Evolutionary conservation across 2,888 invertebrate species (phyloP), one percentile per base, ranked within the genome.

Genomic region (Synanthedon myopaeformis): DNA sequence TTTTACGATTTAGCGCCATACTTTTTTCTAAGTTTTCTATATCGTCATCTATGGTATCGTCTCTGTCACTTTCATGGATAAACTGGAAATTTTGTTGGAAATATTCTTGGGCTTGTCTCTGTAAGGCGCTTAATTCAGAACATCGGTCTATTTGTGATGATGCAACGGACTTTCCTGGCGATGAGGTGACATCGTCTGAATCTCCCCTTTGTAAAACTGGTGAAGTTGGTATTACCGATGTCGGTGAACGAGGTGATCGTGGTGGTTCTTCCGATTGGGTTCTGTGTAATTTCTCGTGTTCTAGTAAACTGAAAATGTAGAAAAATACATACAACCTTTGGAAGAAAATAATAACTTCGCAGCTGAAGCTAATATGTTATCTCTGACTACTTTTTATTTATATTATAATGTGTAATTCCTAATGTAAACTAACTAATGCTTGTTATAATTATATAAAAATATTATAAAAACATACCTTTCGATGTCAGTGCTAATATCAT

Each of bases 261-360:
- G 93, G 93, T 4, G 94, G 94, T 74, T 94, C 95, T 76, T 95
- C 95, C 49, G 95, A 95, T 74, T 95, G 94, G 0, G 95, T 95
- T 68, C 95, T 90, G 66, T 94, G 93, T 53, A 95, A 82, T 60
- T 92, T 91, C 62, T 94, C 94, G 68, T 95, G 95, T 23, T 93
- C 92, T 53, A 82, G 75, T 49, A 82, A 82, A 62, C 86, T 87
- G 69, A 6, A 69, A 72, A 51, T 35, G 2, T 35, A 35, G 35
- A 35, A 35, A 53, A 54, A 52, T 48, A 45, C 14, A 13, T 45
- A 6, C 14, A 17, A 45, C 10, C 17, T 48, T 49, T 13, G 8
- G 49, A 12, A 49, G 13, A 50, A 13, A 45, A 45, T 45, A 45
- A 13, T 45, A 28, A 28, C 8, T n/a, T 42, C 12, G 13, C 10